Evolutionary conservation across 1,140 invertebrate species (phyloP).

Genomic region (Orius insidiosus): DNA sequence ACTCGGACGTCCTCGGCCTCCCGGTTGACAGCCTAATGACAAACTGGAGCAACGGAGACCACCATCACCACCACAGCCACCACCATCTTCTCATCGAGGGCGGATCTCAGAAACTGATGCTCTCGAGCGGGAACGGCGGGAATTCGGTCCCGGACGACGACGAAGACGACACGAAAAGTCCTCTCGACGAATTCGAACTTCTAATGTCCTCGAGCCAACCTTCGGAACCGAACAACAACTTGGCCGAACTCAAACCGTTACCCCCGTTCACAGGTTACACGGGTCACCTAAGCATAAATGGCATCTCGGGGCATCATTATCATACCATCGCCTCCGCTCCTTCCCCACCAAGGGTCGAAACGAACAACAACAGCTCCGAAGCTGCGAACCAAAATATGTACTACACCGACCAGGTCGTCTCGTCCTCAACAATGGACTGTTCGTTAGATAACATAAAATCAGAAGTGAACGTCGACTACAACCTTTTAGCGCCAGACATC

Average conservation of each 20-base stretch:
- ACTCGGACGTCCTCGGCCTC: constrained; percentile 15
- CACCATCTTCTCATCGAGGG: neutral
- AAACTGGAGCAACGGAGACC: constrained; percentile 8
- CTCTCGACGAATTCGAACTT: constrained; percentile 41
- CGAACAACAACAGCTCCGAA: constrained; percentile 36
- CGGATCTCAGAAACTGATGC: constrained; percentile 10
- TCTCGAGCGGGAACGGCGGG: neutral
- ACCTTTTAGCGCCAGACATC: constrained; percentile 38
- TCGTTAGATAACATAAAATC: constrained; percentile 27
- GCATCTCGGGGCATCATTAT: constrained; percentile 70
- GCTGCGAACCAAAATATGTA: constrained; percentile 26
- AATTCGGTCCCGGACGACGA: constrained; percentile 21
- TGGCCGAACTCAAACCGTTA: constrained; percentile 70
- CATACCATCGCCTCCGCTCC: constrained; percentile 48
- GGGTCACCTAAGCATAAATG: constrained; percentile 62
- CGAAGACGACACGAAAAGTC: constrained; percentile 30
- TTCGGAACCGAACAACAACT: constrained; percentile 28
- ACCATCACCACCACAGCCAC: constrained; percentile 5
- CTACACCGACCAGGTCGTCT: constrained; percentile 20
- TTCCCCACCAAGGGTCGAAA: constrained; percentile 29
- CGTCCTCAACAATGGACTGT: constrained; percentile 26
- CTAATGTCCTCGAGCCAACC: constrained; percentile 24
- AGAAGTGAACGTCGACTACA: constrained; percentile 32
- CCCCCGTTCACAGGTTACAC: constrained; percentile 73
- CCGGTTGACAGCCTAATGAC: constrained; percentile 15